Base-by-base conservation (phyloP, 1,140 invertebrate genomes). In the Papilio polyxenes region DNA sequence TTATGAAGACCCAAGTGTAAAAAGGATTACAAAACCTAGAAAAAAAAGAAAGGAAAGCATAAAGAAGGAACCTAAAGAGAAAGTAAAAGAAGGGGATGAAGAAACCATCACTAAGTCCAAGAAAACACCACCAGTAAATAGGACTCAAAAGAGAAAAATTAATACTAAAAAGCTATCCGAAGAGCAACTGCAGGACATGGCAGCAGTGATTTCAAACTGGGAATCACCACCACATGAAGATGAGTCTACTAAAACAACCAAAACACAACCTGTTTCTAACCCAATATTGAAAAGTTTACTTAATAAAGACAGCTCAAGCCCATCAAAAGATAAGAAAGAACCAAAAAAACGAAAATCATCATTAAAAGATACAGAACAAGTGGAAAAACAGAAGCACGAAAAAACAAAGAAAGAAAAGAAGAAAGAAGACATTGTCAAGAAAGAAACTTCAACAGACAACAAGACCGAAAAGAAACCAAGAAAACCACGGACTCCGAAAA, bases 111-210 rank as follows among this genome's bases (percentile, higher is more conserved):
- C 62, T 37, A 81, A 77, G 48, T 13, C 82, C 11, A 83, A 88
- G 83, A 87, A 85, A 82, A 76, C n/a, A 11, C 15, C 76, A 40
- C 81, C 87, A 86, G 48, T 84, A 53, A 76, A 72, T 17, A 84
- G 82, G 56, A 83, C 76, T 80, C 51, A 51, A 59, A 82, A 53
- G 74, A 83, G 82, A 77, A 91, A 92, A 85, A 84, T 89, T 23
- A 93, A 92, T 74, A 83, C 87, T 8, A 94, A 93, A 75, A 92
- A 92, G 65, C 65, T 94, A 0, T 92, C 92, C 0, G 83, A 84
- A 74, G 89, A 92, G 48, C 87, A 94, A 80, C 51, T 92, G 8
- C 86, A 90, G 81, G 84, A 86, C 72, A 91, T 94, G 91, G 89
- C 89, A 74, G 91, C 89, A n/a, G 86, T 92, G 6, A 75, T 93